Conservation (phyloP, 64 coral and sea anemone species). For the Pachyseris speciosa region DNA sequence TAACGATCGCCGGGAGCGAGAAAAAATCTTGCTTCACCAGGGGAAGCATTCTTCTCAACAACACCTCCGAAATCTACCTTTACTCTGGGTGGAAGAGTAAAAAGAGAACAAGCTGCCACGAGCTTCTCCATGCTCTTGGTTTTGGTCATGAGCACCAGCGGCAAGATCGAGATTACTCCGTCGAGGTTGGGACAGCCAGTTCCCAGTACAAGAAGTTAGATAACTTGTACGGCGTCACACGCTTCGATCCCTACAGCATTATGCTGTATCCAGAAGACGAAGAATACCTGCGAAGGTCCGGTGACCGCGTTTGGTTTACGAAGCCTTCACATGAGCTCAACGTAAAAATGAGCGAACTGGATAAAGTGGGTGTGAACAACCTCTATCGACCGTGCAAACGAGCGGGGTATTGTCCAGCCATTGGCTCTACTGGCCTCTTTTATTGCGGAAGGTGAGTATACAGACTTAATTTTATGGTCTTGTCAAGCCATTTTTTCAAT, state of each 20-base stretch:
- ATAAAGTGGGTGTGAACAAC: no score
- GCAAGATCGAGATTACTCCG: background rate
- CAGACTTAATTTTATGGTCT: no score
- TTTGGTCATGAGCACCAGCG: slow-evolving; percentile 30
- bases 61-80: background rate
- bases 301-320: no score
- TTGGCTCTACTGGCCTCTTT: no score
- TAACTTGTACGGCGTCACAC: background rate
- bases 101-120: slow-evolving; percentile 16
- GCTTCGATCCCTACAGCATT: background rate
- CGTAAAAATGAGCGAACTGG: no score
- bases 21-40: background rate
- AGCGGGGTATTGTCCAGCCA: no score
- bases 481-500: no score
- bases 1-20: background rate
- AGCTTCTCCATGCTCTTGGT: no score
- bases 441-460: no score
- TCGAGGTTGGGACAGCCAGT: background rate
- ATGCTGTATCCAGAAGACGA: background rate
- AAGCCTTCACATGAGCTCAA: no score
- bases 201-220: background rate
- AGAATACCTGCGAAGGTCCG: background rate
- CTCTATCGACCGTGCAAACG: no score
- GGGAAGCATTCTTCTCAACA: background rate
- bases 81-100: background rate